These are phyloP conservation scores for Nomada goodeniana DNA, from an alignment of 2,888 invertebrate species.

Conservation along the genomic window DNA sequence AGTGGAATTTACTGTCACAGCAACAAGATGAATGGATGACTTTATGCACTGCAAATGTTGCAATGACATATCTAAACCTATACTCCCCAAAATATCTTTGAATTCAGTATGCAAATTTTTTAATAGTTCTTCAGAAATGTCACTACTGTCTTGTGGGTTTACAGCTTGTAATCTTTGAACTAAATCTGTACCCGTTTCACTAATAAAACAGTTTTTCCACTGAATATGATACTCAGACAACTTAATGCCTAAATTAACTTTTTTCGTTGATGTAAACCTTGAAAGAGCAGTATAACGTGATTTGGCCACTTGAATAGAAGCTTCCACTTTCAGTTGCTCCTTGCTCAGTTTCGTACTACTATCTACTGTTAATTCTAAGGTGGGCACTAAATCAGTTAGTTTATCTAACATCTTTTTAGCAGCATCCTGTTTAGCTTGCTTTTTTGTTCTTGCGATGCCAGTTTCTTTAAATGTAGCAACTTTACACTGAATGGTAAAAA, in stretches of 20 bases:
- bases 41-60: neutral
- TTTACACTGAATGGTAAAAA: conserved; percentile 87
- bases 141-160: neutral
- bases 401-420: conserved; percentile 84
- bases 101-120: conserved; percentile 3
- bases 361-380: neutral
- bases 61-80: conserved; percentile 12
- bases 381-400: conserved; percentile 70
- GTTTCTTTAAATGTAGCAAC: conserved; percentile 86
- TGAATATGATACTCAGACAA: conserved; percentile 74
- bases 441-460: conserved; percentile 87
- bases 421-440: conserved; percentile 88
- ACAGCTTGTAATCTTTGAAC: conserved; percentile 46
- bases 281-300: conserved; percentile 55
- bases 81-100: neutral
- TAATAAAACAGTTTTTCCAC: conserved; percentile 63
- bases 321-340: conserved; percentile 22
- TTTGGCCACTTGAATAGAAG: conserved; percentile 47
- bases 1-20: conserved; percentile 65
- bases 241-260: conserved; percentile 78
- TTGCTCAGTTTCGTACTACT: neutral
- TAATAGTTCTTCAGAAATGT: conserved; percentile 10
- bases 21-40: neutral
- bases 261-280: conserved; percentile 62
- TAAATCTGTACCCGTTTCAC: conserved; percentile 60